phyloP scores from a whole-genome alignment of 2,888 invertebrate species.

The Rhagonycha fulva region DNA sequence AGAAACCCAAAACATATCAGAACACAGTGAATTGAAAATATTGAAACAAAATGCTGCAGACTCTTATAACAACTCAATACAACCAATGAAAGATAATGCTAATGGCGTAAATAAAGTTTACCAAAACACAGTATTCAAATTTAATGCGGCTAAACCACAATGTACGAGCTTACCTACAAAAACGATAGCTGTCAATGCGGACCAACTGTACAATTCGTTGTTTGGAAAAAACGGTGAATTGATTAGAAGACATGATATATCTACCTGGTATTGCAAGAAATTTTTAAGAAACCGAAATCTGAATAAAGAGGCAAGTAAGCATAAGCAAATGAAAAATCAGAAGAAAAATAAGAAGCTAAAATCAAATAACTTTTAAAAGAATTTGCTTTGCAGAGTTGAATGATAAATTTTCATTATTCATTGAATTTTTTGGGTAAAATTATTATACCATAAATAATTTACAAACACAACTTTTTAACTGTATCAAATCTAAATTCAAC shows the following conservation, averaged over 20 bases:
- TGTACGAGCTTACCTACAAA: background rate
- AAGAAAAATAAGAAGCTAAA: background rate
- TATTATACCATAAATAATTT: background rate
- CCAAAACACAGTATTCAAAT: background rate
- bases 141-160: background rate
- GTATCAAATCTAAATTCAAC: background rate
- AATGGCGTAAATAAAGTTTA: background rate
- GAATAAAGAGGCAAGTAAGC: background rate
- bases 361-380: background rate
- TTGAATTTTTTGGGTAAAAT: background rate
- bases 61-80: background rate
- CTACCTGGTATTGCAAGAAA: conserved; percentile 6
- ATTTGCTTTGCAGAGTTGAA: background rate
- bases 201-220: conserved; percentile 24
- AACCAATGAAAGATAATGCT: background rate
- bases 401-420: background rate
- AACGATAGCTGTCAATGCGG: background rate
- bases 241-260: conserved; percentile 10
- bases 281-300: background rate
- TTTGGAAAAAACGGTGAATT: conserved; percentile 29
- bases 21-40: background rate
- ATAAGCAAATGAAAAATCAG: background rate
- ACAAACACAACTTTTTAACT: background rate
- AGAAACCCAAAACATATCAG: background rate
- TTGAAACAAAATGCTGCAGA: background rate